phyloP scores from a whole-genome alignment of 2,888 invertebrate genomes.

The Rhingia rostrata region DNA sequence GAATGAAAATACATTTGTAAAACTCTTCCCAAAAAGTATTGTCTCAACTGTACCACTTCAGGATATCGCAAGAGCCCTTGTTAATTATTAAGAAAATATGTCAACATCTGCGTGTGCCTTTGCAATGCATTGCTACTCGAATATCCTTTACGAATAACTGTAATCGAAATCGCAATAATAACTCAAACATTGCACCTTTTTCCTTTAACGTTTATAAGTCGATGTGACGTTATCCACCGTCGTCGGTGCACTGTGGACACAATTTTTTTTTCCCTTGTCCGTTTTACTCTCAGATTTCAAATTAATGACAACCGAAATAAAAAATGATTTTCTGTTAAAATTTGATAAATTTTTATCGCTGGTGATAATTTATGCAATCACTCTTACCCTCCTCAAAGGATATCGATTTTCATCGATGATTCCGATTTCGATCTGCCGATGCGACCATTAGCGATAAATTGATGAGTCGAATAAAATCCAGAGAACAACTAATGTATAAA shows the following conservation, averaged over 20 bases:
- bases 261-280: neutral
- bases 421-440: conserved; percentile 51
- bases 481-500: conserved; percentile 8
- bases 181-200: conserved; percentile 44
- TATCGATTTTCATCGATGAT: conserved; percentile 60
- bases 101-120: conserved; percentile 44
- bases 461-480: conserved; percentile 51
- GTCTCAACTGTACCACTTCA: too few species aligned
- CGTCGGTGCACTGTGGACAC: neutral
- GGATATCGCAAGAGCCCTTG: neutral
- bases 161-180: conserved; percentile 49
- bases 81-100: conserved; percentile 10
- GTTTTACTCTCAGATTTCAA: conserved; percentile 66
- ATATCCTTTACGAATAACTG: conserved; percentile 36
- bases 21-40: too few species aligned
- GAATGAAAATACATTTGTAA: too few species aligned
- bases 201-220: conserved; percentile 10
- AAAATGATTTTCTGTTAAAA: conserved; percentile 68
- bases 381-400: conserved; percentile 19
- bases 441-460: conserved; percentile 64
- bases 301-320: conserved; percentile 72
- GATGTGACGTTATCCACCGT: neutral
- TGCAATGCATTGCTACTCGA: neutral
- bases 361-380: conserved; percentile 63
- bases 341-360: conserved; percentile 69